phyloP scores from a whole-genome alignment of 2,888 invertebrate species.

The Dusona sp. region DNA sequence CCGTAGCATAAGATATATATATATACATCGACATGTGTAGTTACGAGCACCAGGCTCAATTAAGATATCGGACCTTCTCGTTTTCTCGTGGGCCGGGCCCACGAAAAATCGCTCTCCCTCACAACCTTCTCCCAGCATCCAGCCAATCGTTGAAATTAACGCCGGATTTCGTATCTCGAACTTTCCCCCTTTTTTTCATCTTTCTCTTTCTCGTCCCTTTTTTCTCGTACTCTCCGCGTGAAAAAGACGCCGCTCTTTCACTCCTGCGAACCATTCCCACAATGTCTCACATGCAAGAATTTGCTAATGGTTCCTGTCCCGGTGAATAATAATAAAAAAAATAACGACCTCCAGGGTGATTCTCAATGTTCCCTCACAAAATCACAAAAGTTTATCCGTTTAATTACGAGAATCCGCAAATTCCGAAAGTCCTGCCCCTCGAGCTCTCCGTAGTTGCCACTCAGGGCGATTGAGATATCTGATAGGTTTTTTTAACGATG shows the following conservation, averaged over 20 bases:
- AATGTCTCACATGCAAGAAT: constrained; percentile 41
- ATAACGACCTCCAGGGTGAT: neutral
- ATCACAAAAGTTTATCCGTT: constrained; percentile 32
- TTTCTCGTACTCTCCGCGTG: constrained; percentile 23
- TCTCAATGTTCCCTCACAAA: neutral
- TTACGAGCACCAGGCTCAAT: constrained; percentile 76
- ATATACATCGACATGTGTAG: constrained; percentile 18
- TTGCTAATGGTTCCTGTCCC: constrained; percentile 37
- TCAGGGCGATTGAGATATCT: constrained; percentile 58
- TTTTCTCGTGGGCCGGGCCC: constrained; percentile 77
- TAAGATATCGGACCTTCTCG: constrained; percentile 80
- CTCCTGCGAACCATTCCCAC: constrained; percentile 37
- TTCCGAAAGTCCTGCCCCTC: constrained; percentile 19
- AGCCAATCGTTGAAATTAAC: constrained; percentile 80
- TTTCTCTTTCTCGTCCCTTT: constrained; percentile 31
- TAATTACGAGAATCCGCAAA: constrained; percentile 50
- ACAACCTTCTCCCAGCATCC: constrained; percentile 30
- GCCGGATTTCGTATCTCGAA: constrained; percentile 63
- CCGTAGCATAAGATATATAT: constrained; percentile 22
- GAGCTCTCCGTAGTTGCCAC: neutral
- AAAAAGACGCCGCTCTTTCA: constrained; percentile 1
- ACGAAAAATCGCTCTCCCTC: constrained; percentile 70
- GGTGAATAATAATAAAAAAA: constrained; percentile 26
- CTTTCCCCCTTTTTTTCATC: constrained; percentile 31
- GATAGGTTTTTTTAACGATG: constrained; percentile 53